phyloP scores from a whole-genome alignment of 2,888 invertebrate species.

The Caenorhabditis sp. region DNA sequence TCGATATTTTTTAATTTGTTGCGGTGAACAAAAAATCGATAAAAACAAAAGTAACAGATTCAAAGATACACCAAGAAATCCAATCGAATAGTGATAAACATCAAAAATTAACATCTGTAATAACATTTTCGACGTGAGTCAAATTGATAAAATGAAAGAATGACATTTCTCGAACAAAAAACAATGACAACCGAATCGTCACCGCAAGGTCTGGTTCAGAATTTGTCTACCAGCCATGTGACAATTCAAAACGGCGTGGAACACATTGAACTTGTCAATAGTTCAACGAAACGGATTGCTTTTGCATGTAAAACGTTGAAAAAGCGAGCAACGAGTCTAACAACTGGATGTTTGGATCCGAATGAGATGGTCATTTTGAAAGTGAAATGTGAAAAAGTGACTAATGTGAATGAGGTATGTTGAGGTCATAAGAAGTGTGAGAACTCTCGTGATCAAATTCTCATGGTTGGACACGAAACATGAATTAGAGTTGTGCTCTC shows the following conservation, averaged over 20 bases:
- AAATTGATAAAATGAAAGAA: neutral
- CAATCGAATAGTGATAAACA: conserved; percentile 10
- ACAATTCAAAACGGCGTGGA: conserved; percentile 4
- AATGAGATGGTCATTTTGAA: conserved; percentile 22
- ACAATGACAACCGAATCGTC: conserved; percentile 5
- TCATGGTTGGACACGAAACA: too few relatives aligned
- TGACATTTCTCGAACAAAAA: conserved; percentile 8
- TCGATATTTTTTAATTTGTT: conserved; percentile 24
- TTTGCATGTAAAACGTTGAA: conserved; percentile 23
- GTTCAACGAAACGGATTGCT: conserved; percentile 18
- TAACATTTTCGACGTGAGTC: neutral
- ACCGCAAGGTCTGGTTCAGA: conserved; percentile 6
- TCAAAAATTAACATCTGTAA: conserved; percentile 1
- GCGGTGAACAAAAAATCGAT: conserved; percentile 19
- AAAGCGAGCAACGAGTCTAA: conserved; percentile 30
- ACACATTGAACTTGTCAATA: conserved; percentile 24
- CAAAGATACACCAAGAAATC: conserved; percentile 11
- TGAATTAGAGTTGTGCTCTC: too few relatives aligned
- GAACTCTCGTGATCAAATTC: neutral
- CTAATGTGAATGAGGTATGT: conserved; percentile 21
- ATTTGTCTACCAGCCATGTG: conserved; percentile 4
- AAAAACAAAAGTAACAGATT: conserved; percentile 15
- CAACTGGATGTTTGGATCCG: conserved; percentile 30
- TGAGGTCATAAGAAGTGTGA: neutral
- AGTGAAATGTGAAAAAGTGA: conserved; percentile 12